Base-by-base conservation (phyloP, 2,797 vertebrate genomes). In the Ptychobarbus kaznakovi region DNA sequence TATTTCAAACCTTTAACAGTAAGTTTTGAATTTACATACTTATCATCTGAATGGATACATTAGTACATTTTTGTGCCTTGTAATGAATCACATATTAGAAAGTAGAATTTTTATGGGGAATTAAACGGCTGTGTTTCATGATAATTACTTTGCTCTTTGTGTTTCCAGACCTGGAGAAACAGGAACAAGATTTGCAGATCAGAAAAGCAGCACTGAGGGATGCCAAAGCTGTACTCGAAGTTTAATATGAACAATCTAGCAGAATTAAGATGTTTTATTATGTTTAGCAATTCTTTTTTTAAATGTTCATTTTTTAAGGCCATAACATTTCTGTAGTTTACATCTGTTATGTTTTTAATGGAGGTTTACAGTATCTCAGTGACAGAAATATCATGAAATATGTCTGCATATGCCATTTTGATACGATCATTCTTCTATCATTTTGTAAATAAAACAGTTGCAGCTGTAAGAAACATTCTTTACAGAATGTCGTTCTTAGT, bases 131-230 rank as follows among this genome's bases (percentile, higher is more conserved):
- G 32, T 46, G 69, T 38, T 46, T 51, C 13, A 53, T 75, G 32
- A 82, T 7, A 73, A 78, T 18, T 5, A 46, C 20, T 73, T 65
- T 74, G 20, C 28, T 79, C 6, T 89, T 86, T 89, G 88, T 74
- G 58, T 32, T 83, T 84, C 25, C 90, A 96, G 95, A 92, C 61
- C 53, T 95, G 38, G 51, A 92, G 63, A 88, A 87, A 74, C 93
- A 91, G 88, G 88, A 90, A 65, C 11, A 0, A 12, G 90, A 92
- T 46, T 82, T 95, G 66, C 76, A 87, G 25, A 89, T 40, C 40
- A 93, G 89, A 4, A 85, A 51, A 2, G 86, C 85, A 56, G 91
- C 93, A 0, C 90, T 96, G 90, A 42, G 83, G 51, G 83, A 88
- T 3, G 89, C 90, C 4, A 22, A 82, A 73, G 88, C 89, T 25